A percentile compares a stretch with the other conserved stretches of the same genome.
Conservation (phyloP, 2,888 invertebrate genomes). For the Erebia aethiops region DNA sequence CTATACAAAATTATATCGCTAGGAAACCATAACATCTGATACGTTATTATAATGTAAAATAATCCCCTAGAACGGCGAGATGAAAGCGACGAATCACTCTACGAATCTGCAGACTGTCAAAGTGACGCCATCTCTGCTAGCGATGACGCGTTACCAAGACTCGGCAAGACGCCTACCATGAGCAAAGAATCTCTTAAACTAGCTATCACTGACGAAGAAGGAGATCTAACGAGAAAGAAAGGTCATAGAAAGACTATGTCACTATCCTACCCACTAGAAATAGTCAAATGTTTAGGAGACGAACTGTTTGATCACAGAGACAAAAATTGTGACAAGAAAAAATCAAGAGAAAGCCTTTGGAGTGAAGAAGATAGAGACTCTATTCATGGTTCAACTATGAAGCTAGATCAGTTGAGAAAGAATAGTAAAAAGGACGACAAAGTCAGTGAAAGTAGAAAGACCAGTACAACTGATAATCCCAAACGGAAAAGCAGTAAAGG, state of each 20-base stretch:
- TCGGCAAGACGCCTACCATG: constrained; percentile 70
- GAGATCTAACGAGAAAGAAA: constrained; percentile 64
- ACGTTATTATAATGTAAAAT: constrained; percentile 31
- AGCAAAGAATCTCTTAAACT: constrained; percentile 78
- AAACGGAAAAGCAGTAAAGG: constrained; percentile 76
- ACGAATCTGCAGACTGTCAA: constrained; percentile 77
- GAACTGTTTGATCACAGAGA: constrained; percentile 76
- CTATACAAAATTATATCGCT: constrained; percentile 30
- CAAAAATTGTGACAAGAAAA: constrained; percentile 70
- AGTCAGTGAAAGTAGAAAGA: constrained; percentile 62
- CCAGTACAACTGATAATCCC: constrained; percentile 61
- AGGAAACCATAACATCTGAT: constrained; percentile 36
- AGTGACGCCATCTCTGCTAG: constrained; percentile 76
- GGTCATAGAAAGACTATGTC: constrained; percentile 79
- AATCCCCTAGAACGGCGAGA: constrained; percentile 66
- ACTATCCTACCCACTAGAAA: constrained; percentile 75
- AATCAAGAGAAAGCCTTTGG: constrained; percentile 77
- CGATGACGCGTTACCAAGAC: constrained; percentile 68
- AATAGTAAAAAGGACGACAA: constrained; percentile 74
- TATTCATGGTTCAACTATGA: constrained; percentile 66
- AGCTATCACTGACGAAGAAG: constrained; percentile 76
- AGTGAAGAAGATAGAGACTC: constrained; percentile 77
- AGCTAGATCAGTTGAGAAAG: constrained; percentile 67
- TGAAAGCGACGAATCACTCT: constrained; percentile 77
- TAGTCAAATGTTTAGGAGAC: constrained; percentile 74